phyloP scores from a whole-genome alignment of 2,113 vertebrate genomes.

The Sula dactylatra region DNA sequence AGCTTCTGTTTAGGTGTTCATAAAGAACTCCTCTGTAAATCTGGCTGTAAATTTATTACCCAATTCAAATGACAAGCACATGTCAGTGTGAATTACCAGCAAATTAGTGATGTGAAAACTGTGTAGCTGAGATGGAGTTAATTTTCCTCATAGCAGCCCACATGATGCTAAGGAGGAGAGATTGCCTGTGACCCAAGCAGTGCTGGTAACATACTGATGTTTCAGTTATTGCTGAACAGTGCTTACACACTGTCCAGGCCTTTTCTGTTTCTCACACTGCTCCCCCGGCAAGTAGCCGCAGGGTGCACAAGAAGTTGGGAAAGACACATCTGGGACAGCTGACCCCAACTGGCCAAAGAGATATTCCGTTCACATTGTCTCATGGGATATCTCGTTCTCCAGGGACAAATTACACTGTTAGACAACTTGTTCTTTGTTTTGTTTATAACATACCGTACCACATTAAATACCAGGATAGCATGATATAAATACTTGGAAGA shows the following conservation, averaged over 20 bases:
- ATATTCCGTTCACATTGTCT: not conserved
- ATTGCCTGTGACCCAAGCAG: not conserved
- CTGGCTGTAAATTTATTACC: not conserved
- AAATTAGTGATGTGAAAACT: not conserved
- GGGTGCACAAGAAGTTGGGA: not conserved
- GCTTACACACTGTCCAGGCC: not conserved
- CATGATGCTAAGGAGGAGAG: not conserved
- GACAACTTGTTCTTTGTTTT: not conserved
- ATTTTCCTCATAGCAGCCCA: not conserved
- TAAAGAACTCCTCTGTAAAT: not conserved
- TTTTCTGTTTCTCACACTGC: not conserved
- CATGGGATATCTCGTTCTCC: not conserved
- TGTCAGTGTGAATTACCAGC: not conserved
- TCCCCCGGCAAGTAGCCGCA: not conserved
- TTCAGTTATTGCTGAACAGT: not conserved
- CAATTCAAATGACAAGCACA: not conserved
- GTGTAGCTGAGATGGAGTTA: not conserved
- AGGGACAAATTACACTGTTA: not conserved
- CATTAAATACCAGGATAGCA: not conserved
- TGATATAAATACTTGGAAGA: not conserved
- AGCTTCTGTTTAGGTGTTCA: not conserved
- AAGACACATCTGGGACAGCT: not conserved
- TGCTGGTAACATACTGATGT: not conserved
- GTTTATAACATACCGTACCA: not conserved
- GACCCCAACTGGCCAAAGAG: not conserved